phyloP scores from a whole-genome alignment of 2,113 vertebrate genomes.

The Callorhinus ursinus region DNA sequence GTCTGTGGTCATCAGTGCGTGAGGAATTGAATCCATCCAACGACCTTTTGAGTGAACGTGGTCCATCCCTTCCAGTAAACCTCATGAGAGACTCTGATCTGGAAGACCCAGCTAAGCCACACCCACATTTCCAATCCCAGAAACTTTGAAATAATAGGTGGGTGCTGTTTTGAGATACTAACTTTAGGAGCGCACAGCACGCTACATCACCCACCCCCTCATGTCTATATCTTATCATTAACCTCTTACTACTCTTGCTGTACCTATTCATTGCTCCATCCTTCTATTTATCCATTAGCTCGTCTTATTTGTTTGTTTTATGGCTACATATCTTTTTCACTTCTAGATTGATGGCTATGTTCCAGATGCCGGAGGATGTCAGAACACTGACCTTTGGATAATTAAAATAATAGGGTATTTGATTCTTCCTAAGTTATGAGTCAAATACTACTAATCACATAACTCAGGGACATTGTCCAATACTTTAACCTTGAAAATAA shows the following conservation, averaged over 20 bases:
- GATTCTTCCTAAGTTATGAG: not conserved
- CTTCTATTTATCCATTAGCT: not conserved
- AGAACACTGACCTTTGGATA: constrained; percentile 23
- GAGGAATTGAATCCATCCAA: not conserved
- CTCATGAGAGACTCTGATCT: not conserved
- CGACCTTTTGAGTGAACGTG: not conserved
- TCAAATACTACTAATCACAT: not conserved
- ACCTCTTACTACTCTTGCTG: not conserved
- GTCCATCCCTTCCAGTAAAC: not conserved
- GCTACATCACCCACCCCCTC: not conserved
- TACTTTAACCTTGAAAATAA: constrained; percentile 8
- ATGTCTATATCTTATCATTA: not conserved
- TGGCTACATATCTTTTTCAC: not conserved
- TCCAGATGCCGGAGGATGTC: not conserved
- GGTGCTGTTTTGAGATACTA: not conserved
- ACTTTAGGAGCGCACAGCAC: not conserved
- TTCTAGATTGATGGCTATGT: not conserved
- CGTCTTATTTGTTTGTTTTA: not conserved
- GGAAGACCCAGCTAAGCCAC: not conserved
- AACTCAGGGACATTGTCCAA: not conserved
- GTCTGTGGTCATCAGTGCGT: not conserved
- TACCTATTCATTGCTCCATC: not conserved
- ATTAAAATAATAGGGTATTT: not conserved
- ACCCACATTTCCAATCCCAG: not conserved
- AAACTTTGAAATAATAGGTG: not conserved